These are phyloP conservation scores for Galeruca laticollis DNA, from an alignment of 2,888 invertebrate genomes.

Conservation along the genomic window DNA sequence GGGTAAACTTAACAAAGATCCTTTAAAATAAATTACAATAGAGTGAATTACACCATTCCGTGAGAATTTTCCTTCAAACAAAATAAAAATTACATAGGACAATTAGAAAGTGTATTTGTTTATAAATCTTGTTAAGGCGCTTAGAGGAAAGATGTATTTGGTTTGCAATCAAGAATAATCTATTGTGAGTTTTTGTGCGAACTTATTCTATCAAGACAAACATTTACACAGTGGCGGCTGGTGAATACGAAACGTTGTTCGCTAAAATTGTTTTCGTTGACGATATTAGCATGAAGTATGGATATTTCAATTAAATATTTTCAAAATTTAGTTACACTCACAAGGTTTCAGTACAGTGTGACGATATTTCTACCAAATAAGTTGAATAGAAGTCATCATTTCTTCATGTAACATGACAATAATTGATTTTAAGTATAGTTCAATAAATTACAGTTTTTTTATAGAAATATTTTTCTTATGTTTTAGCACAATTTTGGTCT, in stretches of 20 bases:
- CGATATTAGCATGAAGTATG: too few species aligned
- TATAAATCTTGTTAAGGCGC: slow-evolving; percentile 11
- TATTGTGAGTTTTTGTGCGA: slow-evolving; percentile 5
- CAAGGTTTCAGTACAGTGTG: too few species aligned
- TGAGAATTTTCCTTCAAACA: slow-evolving; percentile 29
- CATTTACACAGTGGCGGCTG: neutral
- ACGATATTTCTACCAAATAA: too few species aligned
- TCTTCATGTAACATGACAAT: too few species aligned
- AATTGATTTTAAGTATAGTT: too few species aligned
- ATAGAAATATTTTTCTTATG: too few species aligned
- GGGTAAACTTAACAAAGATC: slow-evolving; percentile 7
- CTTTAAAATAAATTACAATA: slow-evolving; percentile 22
- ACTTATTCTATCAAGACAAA: neutral
- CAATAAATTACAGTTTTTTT: too few species aligned
- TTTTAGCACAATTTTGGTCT: too few species aligned
- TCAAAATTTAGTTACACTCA: too few species aligned
- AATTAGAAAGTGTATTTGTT: slow-evolving; percentile 34
- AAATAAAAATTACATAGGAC: slow-evolving; percentile 29
- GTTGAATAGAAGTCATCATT: too few species aligned
- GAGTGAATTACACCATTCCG: slow-evolving; percentile 30
- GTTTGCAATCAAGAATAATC: slow-evolving; percentile 7
- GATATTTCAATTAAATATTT: too few species aligned
- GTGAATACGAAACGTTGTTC: neutral
- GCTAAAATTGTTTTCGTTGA: too few species aligned
- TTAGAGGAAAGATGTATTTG: neutral